A percentile compares a stretch with the other conserved stretches of the same genome.
These are phyloP conservation scores for Myotis davidii DNA, from an alignment of 2,113 vertebrate species.

Conservation along the genomic window DNA sequence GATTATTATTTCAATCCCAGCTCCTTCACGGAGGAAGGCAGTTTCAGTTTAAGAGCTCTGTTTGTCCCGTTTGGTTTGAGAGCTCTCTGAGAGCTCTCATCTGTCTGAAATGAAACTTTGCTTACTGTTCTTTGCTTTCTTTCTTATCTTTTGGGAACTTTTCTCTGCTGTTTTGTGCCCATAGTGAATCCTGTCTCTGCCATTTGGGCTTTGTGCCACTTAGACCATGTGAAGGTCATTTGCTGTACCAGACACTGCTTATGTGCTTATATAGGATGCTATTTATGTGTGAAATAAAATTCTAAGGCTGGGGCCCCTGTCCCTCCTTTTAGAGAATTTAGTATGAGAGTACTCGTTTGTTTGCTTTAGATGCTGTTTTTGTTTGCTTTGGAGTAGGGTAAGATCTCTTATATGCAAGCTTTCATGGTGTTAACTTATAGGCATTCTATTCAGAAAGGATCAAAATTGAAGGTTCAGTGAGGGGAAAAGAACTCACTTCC, in stretches of 20 bases:
- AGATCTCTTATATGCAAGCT: neutral
- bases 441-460: neutral
- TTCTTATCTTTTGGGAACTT: neutral
- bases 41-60: neutral
- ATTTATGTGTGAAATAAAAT: neutral
- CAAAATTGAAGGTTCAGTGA: neutral
- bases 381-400: neutral
- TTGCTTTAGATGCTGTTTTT: neutral
- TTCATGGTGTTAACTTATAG: neutral
- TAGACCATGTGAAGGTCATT: neutral
- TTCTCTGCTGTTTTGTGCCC: neutral
- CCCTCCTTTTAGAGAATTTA: neutral
- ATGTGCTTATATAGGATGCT: too few relatives aligned
- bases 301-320: neutral
- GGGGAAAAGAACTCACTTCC: neutral
- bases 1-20: neutral
- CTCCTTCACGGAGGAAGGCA: neutral
- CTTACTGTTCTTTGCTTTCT: neutral
- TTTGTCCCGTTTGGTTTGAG: neutral
- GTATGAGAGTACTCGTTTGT: neutral
- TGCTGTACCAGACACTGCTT: neutral
- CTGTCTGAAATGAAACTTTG: neutral
- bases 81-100: neutral
- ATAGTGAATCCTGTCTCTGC: neutral
- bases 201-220: neutral